Base-by-base conservation (phyloP, 2,888 invertebrate species). In the Cephus pulcher region DNA sequence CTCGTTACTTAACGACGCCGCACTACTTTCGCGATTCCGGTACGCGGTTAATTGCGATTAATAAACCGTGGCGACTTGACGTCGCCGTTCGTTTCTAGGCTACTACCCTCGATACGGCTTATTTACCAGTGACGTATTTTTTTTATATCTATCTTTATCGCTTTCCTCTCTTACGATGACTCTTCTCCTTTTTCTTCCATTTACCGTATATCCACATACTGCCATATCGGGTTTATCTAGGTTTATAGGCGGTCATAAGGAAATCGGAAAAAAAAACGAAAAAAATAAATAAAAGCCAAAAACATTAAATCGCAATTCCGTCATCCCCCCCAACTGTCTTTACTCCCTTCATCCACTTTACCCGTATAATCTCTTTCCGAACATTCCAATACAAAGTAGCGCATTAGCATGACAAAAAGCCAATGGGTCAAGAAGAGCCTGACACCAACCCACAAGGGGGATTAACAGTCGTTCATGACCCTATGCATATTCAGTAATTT, bases 331-430 rank as follows among this genome's bases (percentile, higher is more conserved):
- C 2, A 33, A 33, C 30, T 71, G 30, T 71, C 15, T 32, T 32
- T 71, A 15, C 71, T 11, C 71, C 33, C 32, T 11, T 34, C 71
- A 3, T 32, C 56, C 23, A 23, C 23, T 88, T 86, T 86, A 85
- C 85, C 84, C 85, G 88, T 84, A 87, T 88, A 88, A 86, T 87
- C 87, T 85, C 81, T 82, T 87, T 85, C 84, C 88, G 85, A 85
- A 84, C 89, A 90, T 90, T 90, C 88, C 88, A 89, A 90, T 90
- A 89, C 88, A 89, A 89, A 90, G 88, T 90, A 88, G 87, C 84
- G 81, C 86, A 90, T 90, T 90, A 90, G 87, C 90, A 90, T 90
- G 88, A 89, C 87, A 89, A 88, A 88, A 88, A 87, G 86, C 81
- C 35, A 9, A 23, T 84, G 88, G 89, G 89, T 89, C 89, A 88